Evolutionary conservation across 2,888 invertebrate species (phyloP).

Genomic region (Drosophila tripunctata): DNA sequence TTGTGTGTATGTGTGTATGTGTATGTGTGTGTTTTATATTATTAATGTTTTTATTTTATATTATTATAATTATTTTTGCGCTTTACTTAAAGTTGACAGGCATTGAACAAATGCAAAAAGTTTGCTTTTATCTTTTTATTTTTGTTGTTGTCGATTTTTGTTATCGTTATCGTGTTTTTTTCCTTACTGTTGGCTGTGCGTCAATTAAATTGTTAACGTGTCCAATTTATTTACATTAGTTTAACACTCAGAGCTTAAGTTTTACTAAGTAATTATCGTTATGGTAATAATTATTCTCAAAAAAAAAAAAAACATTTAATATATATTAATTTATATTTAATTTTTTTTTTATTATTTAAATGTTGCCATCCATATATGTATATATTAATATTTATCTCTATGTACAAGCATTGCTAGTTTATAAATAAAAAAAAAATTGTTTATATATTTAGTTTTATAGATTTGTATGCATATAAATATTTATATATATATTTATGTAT

Average conservation of each 20-base stretch:
- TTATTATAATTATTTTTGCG: slow-evolving; percentile 10
- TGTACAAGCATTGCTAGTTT: slow-evolving; percentile 72
- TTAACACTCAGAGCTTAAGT: slow-evolving; percentile 74
- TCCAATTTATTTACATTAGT: slow-evolving; percentile 60
- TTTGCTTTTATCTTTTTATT: slow-evolving; percentile 7
- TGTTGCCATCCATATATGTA: slow-evolving; percentile 52
- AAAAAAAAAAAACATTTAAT: slow-evolving; percentile 48
- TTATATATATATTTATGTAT: slow-evolving; percentile 10
- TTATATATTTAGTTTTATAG: slow-evolving; percentile 21
- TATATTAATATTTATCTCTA: slow-evolving; percentile 47
- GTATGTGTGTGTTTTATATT: background rate
- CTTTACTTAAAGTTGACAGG: slow-evolving; percentile 29
- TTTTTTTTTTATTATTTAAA: slow-evolving; percentile 50
- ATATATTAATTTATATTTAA: slow-evolving; percentile 24
- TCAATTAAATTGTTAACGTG: slow-evolving; percentile 65
- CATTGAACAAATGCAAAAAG: slow-evolving; percentile 23
- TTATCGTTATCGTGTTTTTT: background rate
- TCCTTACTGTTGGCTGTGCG: slow-evolving; percentile 44
- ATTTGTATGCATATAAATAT: slow-evolving; percentile 18
- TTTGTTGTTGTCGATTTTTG: slow-evolving; percentile 5
- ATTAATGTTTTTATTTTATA: background rate
- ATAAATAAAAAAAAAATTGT: slow-evolving; percentile 58
- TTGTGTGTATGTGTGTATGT: background rate
- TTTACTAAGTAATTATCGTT: slow-evolving; percentile 38
- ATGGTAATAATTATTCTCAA: slow-evolving; percentile 26